These are phyloP conservation scores for Xenopus petersii DNA, from an alignment of 2,797 vertebrate species.

Conservation along the genomic window DNA sequence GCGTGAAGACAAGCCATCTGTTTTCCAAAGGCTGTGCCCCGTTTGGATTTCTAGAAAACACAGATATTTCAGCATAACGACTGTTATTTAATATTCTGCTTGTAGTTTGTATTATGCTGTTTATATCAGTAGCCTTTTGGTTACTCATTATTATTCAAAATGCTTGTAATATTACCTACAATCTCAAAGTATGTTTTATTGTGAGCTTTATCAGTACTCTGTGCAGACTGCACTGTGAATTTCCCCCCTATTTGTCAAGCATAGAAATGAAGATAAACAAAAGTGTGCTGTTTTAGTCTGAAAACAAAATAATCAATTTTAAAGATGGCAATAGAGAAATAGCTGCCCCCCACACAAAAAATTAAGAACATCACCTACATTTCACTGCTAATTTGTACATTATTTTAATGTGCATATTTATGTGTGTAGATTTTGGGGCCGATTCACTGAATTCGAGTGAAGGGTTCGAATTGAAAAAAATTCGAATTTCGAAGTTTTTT, in stretches of 20 bases:
- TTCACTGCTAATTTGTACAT: too few species aligned
- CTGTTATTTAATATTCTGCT: conserved; percentile 35
- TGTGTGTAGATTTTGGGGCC: too few species aligned
- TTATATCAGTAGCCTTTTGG: conserved; percentile 29
- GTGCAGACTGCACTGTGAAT: conserved; percentile 1
- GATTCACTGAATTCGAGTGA: too few species aligned
- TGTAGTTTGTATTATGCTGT: conserved; percentile 29
- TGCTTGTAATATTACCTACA: conserved; percentile 31
- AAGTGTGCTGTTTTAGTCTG: neutral
- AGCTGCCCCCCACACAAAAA: too few species aligned
- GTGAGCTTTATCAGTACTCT: conserved; percentile 25
- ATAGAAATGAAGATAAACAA: conserved; percentile 18
- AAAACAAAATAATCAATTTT: conserved; percentile 2
- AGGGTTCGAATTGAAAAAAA: too few species aligned
- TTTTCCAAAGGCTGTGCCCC: conserved; percentile 61
- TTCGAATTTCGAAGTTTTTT: too few species aligned
- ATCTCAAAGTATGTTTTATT: conserved; percentile 20
- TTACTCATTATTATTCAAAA: conserved; percentile 31
- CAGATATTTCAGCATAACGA: conserved; percentile 44
- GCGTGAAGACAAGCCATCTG: conserved; percentile 75
- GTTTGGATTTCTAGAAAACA: conserved; percentile 63
- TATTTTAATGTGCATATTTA: too few species aligned
- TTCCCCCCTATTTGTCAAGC: conserved; percentile 14
- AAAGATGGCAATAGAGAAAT: neutral
- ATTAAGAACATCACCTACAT: too few species aligned